Evolutionary conservation across 37 sponge, comb jelly and placozoan species (phyloP).

Genomic region (Halichondria panicea): DNA sequence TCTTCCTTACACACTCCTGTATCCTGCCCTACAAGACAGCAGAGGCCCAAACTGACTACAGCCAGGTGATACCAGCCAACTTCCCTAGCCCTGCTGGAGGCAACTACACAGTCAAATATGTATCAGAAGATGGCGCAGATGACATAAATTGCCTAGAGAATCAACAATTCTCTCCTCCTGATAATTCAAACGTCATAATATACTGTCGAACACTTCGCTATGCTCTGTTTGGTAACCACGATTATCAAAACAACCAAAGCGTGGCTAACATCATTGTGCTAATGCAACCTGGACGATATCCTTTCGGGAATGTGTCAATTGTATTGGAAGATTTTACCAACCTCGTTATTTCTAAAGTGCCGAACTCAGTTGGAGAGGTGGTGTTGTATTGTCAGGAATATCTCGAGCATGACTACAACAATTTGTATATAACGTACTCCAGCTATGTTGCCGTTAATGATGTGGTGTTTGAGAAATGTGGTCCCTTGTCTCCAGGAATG

Average conservation of each 20-base stretch:
- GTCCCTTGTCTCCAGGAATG: not conserved
- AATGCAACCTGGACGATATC: slow-evolving; percentile 4
- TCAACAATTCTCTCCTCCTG: slow-evolving; percentile 1
- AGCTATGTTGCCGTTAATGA: slow-evolving; percentile 1
- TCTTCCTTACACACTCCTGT: too few relatives aligned
- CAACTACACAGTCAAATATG: slow-evolving; percentile 6
- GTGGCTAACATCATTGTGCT: not conserved
- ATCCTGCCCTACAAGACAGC: too few relatives aligned
- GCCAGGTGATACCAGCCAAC: not conserved
- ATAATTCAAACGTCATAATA: not conserved
- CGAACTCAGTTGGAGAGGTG: not conserved
- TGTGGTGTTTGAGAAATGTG: slow-evolving; percentile 10
- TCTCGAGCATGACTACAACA: not conserved
- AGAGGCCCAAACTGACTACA: too few relatives aligned
- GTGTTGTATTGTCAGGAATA: not conserved
- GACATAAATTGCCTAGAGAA: not conserved
- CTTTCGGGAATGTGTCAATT: not conserved
- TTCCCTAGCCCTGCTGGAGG: not conserved
- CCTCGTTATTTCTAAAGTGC: not conserved
- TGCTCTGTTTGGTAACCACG: not conserved
- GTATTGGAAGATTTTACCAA: not conserved
- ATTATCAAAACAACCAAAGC: not conserved
- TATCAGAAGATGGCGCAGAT: not conserved
- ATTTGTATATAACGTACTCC: not conserved
- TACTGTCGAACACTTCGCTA: not conserved